These are phyloP conservation scores for Cephalopterus ornatus DNA, from an alignment of 2,113 vertebrate species.

Conservation along the genomic window DNA sequence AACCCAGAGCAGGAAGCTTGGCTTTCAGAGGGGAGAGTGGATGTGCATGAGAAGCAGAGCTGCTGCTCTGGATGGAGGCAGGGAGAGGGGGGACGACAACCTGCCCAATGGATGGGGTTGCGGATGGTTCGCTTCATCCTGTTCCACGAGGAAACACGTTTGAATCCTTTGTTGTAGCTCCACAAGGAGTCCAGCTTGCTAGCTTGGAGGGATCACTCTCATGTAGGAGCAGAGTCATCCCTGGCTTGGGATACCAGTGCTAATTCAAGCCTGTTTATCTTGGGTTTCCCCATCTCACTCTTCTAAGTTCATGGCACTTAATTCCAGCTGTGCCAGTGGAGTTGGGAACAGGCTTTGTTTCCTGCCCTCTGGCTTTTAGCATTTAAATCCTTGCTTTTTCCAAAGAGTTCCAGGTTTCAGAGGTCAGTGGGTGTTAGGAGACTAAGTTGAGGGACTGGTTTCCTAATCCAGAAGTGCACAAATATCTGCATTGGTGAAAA, in stretches of 20 bases:
- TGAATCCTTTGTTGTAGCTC: slow-evolving; percentile 29
- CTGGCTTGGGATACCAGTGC: not conserved
- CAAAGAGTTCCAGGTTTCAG: not conserved
- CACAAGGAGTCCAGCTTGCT: not conserved
- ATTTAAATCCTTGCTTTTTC: not conserved
- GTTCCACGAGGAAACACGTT: slow-evolving; percentile 34
- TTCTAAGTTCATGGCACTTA: not conserved
- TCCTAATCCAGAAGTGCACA: accelerated
- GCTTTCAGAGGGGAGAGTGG: slow-evolving; percentile 4
- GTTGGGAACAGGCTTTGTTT: not conserved
- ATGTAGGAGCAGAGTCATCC: not conserved
- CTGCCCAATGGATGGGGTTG: not conserved
- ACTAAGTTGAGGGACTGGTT: not conserved
- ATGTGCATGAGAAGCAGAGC: slow-evolving; percentile 30
- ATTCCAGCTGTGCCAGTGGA: not conserved
- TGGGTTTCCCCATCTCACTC: not conserved
- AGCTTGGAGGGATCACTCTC: not conserved
- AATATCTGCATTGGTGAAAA: not conserved
- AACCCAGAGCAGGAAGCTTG: slow-evolving; percentile 25
- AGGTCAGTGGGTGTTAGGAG: not conserved
- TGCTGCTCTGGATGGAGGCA: not conserved
- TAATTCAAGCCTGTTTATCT: not conserved
- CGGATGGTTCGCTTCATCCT: not conserved
- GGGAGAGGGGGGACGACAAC: not conserved
- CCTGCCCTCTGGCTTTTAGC: not conserved